A percentile compares a stretch with the other conserved stretches of the same genome.
phyloP scores from a whole-genome alignment of 2,888 invertebrate species.

The Orthonychiurus folsomi region DNA sequence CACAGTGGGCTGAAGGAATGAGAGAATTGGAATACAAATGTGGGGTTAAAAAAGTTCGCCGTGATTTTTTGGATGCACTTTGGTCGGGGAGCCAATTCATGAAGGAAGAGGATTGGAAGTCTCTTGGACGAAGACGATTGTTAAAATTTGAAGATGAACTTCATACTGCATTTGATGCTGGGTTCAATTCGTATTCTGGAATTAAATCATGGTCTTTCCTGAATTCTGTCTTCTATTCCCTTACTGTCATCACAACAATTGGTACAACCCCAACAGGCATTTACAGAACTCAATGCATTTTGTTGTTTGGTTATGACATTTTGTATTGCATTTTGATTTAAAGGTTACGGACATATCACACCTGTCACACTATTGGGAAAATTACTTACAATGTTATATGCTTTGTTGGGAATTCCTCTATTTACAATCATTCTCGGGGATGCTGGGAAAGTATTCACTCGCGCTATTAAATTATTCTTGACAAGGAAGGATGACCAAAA shows the following conservation, averaged over 20 bases:
- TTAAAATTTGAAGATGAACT: conserved; percentile 78
- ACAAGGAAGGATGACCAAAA: conserved; percentile 25
- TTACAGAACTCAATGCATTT: not conserved
- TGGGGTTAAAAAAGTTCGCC: conserved; percentile 73
- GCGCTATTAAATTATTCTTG: conserved; percentile 70
- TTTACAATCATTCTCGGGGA: conserved; percentile 89
- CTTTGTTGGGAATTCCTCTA: conserved; percentile 89
- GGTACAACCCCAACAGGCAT: conserved; percentile 57
- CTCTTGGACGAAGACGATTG: conserved; percentile 67
- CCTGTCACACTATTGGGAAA: conserved; percentile 75
- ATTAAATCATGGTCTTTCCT: conserved; percentile 79
- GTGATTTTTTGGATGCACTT: conserved; percentile 66
- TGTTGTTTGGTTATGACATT: too few species aligned
- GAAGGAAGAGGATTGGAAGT: conserved; percentile 83
- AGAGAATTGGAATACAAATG: conserved; percentile 81
- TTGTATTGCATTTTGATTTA: conserved; percentile 41
- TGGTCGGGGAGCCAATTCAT: conserved; percentile 69
- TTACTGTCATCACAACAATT: conserved; percentile 79
- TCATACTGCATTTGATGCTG: conserved; percentile 72
- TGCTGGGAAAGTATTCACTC: conserved; percentile 86
- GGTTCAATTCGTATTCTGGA: conserved; percentile 72
- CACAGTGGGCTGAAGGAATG: conserved; percentile 60
- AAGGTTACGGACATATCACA: conserved; percentile 94
- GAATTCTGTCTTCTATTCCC: conserved; percentile 74
- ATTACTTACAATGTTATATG: conserved; percentile 82